Evolutionary conservation across 37 sponge, comb jelly and placozoan species (phyloP).

Genomic region (Hormiphora californensis): DNA sequence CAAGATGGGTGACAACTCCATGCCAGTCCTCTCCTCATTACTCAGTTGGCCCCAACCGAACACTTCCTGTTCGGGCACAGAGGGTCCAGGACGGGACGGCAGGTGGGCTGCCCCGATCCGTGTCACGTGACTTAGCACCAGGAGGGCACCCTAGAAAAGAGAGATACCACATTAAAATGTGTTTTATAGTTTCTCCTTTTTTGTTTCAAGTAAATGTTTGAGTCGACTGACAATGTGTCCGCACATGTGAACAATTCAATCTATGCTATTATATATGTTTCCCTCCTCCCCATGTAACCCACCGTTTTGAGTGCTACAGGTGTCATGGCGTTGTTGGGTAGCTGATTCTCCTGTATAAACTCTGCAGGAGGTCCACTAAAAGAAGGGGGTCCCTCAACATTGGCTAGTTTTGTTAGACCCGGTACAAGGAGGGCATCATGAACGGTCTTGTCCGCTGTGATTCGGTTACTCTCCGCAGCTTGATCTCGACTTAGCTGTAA

Average conservation of each 20-base stretch:
- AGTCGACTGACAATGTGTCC: too few species aligned
- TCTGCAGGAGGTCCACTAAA: slow-evolving; percentile 29
- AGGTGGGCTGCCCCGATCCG: slow-evolving; percentile 28
- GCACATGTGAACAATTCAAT: too few species aligned
- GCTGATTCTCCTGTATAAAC: slow-evolving; percentile 1
- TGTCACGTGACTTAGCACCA: slow-evolving; percentile 33
- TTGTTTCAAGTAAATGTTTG: too few species aligned
- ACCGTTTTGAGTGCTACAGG: slow-evolving; percentile 30
- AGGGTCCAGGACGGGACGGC: slow-evolving; percentile 20
- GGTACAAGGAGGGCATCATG: slow-evolving; percentile 23
- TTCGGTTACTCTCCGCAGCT: slow-evolving; percentile 6
- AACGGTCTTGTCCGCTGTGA: slow-evolving; percentile 35
- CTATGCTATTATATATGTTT: too few species aligned
- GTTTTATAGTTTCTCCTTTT: too few species aligned
- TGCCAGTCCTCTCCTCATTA: slow-evolving; percentile 54
- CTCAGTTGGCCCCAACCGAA: slow-evolving; percentile 40
- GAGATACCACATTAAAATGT: too few species aligned
- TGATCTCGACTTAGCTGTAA: background rate
- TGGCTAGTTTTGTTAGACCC: background rate
- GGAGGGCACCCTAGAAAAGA: slow-evolving; percentile 8
- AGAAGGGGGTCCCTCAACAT: slow-evolving; percentile 7
- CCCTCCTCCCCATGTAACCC: too few species aligned
- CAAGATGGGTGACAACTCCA: slow-evolving; percentile 32
- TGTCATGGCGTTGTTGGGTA: slow-evolving; percentile 10
- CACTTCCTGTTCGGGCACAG: slow-evolving; percentile 42